Evolutionary conservation across 2,888 invertebrate genomes (phyloP).

Genomic region (Cabera pusaria): DNA sequence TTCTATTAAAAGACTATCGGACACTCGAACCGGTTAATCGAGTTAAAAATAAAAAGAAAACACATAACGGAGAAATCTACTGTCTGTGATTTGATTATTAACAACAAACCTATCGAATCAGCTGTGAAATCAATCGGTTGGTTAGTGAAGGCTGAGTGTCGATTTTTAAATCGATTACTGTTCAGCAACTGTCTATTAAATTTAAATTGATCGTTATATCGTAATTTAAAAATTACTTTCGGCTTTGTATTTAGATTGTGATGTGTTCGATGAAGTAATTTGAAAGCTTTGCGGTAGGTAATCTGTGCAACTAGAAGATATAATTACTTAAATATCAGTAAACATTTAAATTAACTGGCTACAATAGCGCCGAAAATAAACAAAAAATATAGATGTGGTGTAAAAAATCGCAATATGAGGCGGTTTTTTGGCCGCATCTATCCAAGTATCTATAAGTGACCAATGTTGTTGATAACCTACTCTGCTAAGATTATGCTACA

Average conservation of each 20-base stretch:
- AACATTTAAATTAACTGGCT: no score
- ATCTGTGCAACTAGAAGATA: no score
- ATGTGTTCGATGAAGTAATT: neutral
- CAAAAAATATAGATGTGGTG: no score
- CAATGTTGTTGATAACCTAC: no score
- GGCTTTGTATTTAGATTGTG: conserved; percentile 1
- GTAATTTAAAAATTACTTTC: conserved; percentile 1
- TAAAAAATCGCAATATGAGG: no score
- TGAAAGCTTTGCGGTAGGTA: no score
- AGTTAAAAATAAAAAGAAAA: conserved; percentile 29
- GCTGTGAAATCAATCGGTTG: conserved; percentile 52
- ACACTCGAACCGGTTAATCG: conserved; percentile 16
- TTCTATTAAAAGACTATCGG: conserved; percentile 18
- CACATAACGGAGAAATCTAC: conserved; percentile 43
- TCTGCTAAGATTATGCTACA: no score
- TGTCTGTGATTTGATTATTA: conserved; percentile 30
- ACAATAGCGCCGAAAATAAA: no score
- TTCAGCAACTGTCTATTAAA: conserved; percentile 38
- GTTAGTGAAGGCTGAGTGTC: conserved; percentile 40
- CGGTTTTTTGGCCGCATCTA: no score
- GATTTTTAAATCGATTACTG: conserved; percentile 40
- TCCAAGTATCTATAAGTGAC: no score
- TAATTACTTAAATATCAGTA: no score
- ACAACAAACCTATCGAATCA: conserved; percentile 46
- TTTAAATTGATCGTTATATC: conserved; percentile 37